phyloP scores from a whole-genome alignment of 37 sponge, comb jelly and placozoan genomes.

The Ianthella basta region DNA sequence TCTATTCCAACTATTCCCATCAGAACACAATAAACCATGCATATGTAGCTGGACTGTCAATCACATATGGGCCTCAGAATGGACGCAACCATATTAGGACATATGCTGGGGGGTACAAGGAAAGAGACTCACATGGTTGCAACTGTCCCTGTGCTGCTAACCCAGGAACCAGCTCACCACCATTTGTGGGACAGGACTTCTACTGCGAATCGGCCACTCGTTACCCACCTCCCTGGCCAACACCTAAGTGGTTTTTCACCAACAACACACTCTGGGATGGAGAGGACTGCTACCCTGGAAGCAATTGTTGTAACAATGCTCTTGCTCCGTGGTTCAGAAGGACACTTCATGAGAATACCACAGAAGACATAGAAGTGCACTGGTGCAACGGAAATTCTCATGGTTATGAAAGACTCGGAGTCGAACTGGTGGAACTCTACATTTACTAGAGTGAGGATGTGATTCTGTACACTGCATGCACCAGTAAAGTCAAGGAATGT shows the following conservation, averaged over 20 bases:
- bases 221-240: not conserved
- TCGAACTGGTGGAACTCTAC: not conserved
- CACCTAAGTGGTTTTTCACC: not conserved
- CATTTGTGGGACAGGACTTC: not conserved
- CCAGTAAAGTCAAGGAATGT: too few relatives aligned
- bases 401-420: not conserved
- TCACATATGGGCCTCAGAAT: not conserved
- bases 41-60: not conserved
- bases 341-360: not conserved
- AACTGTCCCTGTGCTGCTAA: constrained; percentile 13
- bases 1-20: not conserved
- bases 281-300: not conserved
- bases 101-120: constrained; percentile 12
- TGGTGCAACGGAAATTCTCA: not conserved
- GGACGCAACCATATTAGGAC: constrained; percentile 12
- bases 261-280: not conserved
- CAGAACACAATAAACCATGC: not conserved
- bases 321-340: constrained; percentile 3
- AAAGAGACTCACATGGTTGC: not conserved
- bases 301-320: not conserved
- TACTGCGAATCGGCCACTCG: not conserved
- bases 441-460: not conserved
- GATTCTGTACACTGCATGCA: too few relatives aligned
- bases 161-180: not conserved
- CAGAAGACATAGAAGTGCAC: not conserved